Base-by-base conservation (phyloP, 1,140 invertebrate species). In the Magallana ariakensis region DNA sequence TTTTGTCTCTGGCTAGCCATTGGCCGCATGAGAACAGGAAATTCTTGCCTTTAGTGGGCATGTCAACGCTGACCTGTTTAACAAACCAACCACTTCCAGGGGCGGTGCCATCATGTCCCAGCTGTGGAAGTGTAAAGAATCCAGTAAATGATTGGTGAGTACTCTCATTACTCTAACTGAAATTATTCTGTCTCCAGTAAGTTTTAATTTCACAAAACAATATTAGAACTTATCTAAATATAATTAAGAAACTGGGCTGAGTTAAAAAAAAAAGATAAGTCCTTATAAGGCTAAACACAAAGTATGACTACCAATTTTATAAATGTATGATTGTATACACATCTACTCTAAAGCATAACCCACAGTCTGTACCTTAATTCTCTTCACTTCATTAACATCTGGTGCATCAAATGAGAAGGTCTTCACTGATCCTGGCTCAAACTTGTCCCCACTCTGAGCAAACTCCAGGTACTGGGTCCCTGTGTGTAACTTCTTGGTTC, bases 31-130 rank as follows among this genome's bases (percentile, higher is more conserved):
- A 86, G 87, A 95, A 94, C 75, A 91, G 89, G 85, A 93, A 95
- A 66, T 94, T 91, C 87, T 93, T 94, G 0, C 94, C 94, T 90
- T 94, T 95, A 15, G 93, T 94, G 33, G 94, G 94, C 85, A 94
- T 90, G 85, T 94, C 92, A 5, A 95, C 89, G 55, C 93, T 92
- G 46, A 95, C 85, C 26, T 94, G 90, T 84, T 94, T 93, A 5
- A 95, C 54, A 85, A 94, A 95, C 94, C 94, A 95, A 1, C 94
- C 94, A 60, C 87, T 91, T 7, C 92, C 93, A 15, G 92, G 92
- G 16, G 91, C 90, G 11, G 91, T 92, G 75, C 94, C 94, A 87
- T 95, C 94, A 91, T 95, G 94, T 1, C 94, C 94, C 58, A 95
- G 86, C 93, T 75, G 66, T 46, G 33, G 33, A 46, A 46, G 33